Evolutionary conservation across 2,888 invertebrate species (phyloP).

Genomic region (Thyatira batis): DNA sequence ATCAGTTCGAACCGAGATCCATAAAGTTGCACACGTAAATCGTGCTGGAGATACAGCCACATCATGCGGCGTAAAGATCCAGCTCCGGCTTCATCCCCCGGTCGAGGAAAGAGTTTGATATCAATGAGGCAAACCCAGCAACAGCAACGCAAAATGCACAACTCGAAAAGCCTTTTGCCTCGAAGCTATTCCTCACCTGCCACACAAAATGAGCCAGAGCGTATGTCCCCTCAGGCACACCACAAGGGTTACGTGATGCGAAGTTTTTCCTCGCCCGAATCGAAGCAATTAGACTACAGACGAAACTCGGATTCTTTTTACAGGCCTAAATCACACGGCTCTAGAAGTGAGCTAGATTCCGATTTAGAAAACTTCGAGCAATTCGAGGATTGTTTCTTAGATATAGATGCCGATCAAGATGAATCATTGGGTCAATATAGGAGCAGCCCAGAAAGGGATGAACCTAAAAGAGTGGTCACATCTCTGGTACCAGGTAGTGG

Average conservation of each 20-base stretch:
- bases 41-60: conserved; percentile 19
- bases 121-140: conserved; percentile 67
- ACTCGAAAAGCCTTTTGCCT: conserved; percentile 57
- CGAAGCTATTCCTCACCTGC: conserved; percentile 73
- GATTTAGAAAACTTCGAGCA: conserved; percentile 73
- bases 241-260: conserved; percentile 60
- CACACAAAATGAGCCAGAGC: conserved; percentile 51
- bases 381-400: conserved; percentile 71
- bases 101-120: conserved; percentile 65
- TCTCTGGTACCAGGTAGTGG: conserved; percentile 72
- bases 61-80: conserved; percentile 68
- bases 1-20: conserved; percentile 55
- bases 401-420: conserved; percentile 71
- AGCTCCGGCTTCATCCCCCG: conserved; percentile 39
- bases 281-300: conserved; percentile 57
- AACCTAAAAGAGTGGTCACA: conserved; percentile 66
- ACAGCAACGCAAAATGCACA: conserved; percentile 60
- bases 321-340: conserved; percentile 60
- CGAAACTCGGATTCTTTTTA: conserved; percentile 66
- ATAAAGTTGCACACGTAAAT: conserved; percentile 53
- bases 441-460: conserved; percentile 59
- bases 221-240: conserved; percentile 31
- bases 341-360: conserved; percentile 67
- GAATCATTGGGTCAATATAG: conserved; percentile 53
- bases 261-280: conserved; percentile 71